Evolutionary conservation across 2,888 invertebrate genomes (phyloP), one percentile per base, ranked within the genome.

Genomic region (Chrysotoxum bicinctum): DNA sequence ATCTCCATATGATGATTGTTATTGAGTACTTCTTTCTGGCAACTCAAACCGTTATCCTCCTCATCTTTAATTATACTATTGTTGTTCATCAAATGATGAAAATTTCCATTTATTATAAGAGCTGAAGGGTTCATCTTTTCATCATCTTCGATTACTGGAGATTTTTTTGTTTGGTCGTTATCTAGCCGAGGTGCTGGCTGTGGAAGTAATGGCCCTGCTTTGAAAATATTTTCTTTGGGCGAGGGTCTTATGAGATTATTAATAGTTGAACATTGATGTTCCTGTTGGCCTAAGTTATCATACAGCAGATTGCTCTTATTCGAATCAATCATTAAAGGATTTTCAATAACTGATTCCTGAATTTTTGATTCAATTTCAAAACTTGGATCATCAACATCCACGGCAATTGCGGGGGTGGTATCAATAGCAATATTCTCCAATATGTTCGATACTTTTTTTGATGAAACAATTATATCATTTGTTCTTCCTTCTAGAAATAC

Each of bases 51-150:
- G 8, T 87, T 35, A 12, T 70, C 30, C 1, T 80, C 35, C 1
- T 79, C 78, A 12, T 50, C 23, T 45, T 78, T 83, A 1, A 81
- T 16, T 45, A 85, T 73, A 26, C 26, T 85, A 26, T 86, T 86
- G 23, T 86, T 86, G 10, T 83, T 86, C 64, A 66, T 74, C 6
- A 78, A 21, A 16, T 78, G 62, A 8, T 62, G 62, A 19, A 82
- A 16, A 54, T 69, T 70, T 6, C 85, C 85, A 21, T 85, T 85
- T 2, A 30, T 37, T 16, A 69, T 30, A 12, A 73, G 5, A 30
- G 62, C 10, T 12, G 8, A 32, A 23, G 23, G n/a, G 1, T 23
- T 50, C 14, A 21, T 48, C 12, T 23, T 70, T n/a, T 73, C 26
- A 9, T 58, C 50, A 3, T 43, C 16, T 5, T 35, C 35, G 8